A percentile compares a stretch with the other conserved stretches of the same genome.
phyloP scores from a whole-genome alignment of 2,113 vertebrate species.

The Xiphophorus hellerii region DNA sequence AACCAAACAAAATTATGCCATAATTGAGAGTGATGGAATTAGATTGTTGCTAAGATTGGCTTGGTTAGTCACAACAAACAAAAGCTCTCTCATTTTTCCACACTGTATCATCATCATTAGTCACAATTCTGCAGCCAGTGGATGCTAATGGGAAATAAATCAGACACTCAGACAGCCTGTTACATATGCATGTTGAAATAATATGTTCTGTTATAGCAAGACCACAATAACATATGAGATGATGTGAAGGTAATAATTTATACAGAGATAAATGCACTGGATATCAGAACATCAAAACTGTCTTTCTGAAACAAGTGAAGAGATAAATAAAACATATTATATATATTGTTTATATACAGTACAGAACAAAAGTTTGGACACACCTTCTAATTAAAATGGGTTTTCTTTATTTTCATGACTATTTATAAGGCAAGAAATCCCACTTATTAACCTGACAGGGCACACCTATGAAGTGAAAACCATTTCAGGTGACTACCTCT shows the following conservation, averaged over 20 bases:
- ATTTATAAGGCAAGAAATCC: too few relatives aligned
- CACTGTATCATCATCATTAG: neutral
- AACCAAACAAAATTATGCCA: neutral
- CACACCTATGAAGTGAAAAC: too few relatives aligned
- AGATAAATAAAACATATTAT: too few relatives aligned
- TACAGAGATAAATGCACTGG: slow-evolving; percentile 14
- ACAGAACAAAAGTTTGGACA: too few relatives aligned
- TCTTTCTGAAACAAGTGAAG: slow-evolving; percentile 11
- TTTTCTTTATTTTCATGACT: too few relatives aligned
- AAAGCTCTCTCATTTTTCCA: neutral
- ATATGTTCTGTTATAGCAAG: neutral
- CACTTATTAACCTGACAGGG: too few relatives aligned
- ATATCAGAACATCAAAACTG: slow-evolving; percentile 6
- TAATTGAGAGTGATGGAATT: neutral
- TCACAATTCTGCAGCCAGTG: too few relatives aligned
- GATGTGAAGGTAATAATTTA: neutral
- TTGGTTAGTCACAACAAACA: neutral
- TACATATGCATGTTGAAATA: slow-evolving; percentile 5
- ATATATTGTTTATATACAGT: too few relatives aligned
- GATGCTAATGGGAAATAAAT: neutral
- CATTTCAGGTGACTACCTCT: too few relatives aligned
- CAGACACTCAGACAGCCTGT: neutral
- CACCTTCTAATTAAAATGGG: too few relatives aligned
- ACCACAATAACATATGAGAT: neutral
- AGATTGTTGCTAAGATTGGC: neutral